Evolutionary conservation across 1,140 invertebrate genomes (phyloP).

Genomic region (Battus philenor): DNA sequence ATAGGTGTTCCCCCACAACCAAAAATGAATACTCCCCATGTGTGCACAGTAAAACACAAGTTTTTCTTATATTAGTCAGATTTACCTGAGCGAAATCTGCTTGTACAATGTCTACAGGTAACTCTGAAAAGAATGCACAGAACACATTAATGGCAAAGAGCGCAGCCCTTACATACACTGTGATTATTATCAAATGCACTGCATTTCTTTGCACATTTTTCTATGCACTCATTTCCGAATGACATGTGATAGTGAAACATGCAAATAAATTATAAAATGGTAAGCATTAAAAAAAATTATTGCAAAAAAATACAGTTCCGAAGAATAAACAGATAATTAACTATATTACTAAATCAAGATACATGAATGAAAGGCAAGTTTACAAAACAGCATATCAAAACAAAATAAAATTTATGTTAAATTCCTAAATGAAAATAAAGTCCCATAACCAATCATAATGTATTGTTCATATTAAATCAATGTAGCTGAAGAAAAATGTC

Average conservation of each 20-base stretch:
- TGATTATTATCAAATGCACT: constrained; percentile 27
- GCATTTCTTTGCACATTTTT: constrained; percentile 70
- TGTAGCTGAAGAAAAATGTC: too few relatives aligned
- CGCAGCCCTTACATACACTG: constrained; percentile 19
- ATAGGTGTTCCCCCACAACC: too few relatives aligned
- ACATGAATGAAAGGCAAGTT: constrained; percentile 1
- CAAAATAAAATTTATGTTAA: too few relatives aligned
- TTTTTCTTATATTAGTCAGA: constrained; percentile 5
- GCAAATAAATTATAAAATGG: constrained; percentile 24
- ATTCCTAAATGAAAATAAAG: too few relatives aligned
- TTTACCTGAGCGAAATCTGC: constrained; percentile 29
- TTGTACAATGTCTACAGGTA: constrained; percentile 49
- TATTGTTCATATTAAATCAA: too few relatives aligned
- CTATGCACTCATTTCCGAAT: constrained; percentile 63
- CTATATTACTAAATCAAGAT: background rate
- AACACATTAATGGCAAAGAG: constrained; percentile 57
- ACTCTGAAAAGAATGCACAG: constrained; percentile 73
- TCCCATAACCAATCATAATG: too few relatives aligned
- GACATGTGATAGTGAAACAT: constrained; percentile 28
- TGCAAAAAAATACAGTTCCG: constrained; percentile 67
- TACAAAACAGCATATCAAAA: too few relatives aligned
- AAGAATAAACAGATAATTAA: background rate
- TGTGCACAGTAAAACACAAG: too few relatives aligned
- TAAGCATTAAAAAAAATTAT: constrained; percentile 39
- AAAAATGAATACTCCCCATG: too few relatives aligned